A percentile compares a stretch with the other conserved stretches of the same genome.
Conservation (phyloP, 2,888 invertebrate species). For the Oconnorella tubifera region DNA sequence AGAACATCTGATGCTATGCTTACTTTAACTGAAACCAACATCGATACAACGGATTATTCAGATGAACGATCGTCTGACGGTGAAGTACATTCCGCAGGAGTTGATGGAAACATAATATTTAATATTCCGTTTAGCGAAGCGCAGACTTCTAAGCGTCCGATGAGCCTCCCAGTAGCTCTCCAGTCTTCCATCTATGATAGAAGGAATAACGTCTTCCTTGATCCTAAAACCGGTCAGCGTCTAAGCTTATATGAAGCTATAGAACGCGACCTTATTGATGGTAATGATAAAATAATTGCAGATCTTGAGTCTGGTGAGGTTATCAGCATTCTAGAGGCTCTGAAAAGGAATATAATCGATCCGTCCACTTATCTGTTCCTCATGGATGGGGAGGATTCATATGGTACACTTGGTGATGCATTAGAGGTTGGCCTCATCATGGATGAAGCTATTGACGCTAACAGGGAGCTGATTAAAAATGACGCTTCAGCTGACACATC, state of each 20-base stretch:
- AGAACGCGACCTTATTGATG: slow-evolving; percentile 68
- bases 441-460: slow-evolving; percentile 22
- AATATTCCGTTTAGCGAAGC: too few species aligned
- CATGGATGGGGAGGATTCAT: slow-evolving; percentile 65
- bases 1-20: too few species aligned
- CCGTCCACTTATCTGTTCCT: slow-evolving; percentile 65
- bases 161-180: slow-evolving; percentile 15
- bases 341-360: slow-evolving; percentile 82
- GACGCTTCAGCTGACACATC: neutral
- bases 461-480: slow-evolving; percentile 7
- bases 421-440: slow-evolving; percentile 76
- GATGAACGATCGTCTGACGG: too few species aligned
- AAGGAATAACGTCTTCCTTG: slow-evolving; percentile 59
- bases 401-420: slow-evolving; percentile 75
- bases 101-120: too few species aligned
- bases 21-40: too few species aligned
- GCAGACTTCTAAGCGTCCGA: too few species aligned
- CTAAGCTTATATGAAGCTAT: slow-evolving; percentile 78
- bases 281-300: slow-evolving; percentile 57
- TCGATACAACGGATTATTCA: too few species aligned
- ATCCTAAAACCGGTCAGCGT: slow-evolving; percentile 59
- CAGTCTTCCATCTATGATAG: slow-evolving; percentile 17
- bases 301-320: slow-evolving; percentile 68
- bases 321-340: slow-evolving; percentile 90
- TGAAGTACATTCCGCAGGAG: too few species aligned